phyloP scores from a whole-genome alignment of 2,888 invertebrate species.

The Allygus modestus region DNA sequence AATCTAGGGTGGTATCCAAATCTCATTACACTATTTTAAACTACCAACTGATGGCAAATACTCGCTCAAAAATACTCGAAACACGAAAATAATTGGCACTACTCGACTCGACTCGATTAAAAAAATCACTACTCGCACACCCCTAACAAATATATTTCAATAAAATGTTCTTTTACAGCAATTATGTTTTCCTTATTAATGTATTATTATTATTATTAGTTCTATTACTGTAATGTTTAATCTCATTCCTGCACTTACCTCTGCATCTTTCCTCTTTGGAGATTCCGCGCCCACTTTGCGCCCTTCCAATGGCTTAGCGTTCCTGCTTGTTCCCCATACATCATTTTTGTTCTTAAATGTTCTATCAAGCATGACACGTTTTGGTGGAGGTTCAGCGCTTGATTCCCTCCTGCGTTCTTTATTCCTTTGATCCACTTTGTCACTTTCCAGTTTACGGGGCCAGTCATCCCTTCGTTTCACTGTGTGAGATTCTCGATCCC shows the following conservation, averaged over 20 bases:
- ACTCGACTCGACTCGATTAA: too few species aligned
- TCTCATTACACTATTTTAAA: too few species aligned
- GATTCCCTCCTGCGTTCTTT: constrained; percentile 35
- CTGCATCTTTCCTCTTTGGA: constrained; percentile 8
- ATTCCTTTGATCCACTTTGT: constrained; percentile 2
- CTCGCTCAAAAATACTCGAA: too few species aligned
- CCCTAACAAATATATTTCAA: too few species aligned
- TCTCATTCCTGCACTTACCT: constrained; percentile 37
- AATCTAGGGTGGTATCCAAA: too few species aligned
- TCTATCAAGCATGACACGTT: constrained; percentile 18
- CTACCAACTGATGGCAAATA: too few species aligned
- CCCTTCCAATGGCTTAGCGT: not conserved
- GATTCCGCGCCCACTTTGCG: constrained; percentile 15
- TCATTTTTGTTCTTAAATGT: constrained; percentile 11
- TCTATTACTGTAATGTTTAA: too few species aligned
- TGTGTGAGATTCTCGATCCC: constrained; percentile 6
- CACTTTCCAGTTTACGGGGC: constrained; percentile 14
- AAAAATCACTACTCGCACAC: too few species aligned
- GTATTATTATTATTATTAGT: too few species aligned
- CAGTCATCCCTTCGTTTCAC: constrained; percentile 26
- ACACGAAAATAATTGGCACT: too few species aligned
- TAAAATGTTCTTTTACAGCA: too few species aligned
- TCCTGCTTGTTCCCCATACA: not conserved
- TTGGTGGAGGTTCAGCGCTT: constrained; percentile 29
- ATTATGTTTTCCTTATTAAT: too few species aligned